These are phyloP conservation scores for Tetramorium alpestre DNA, from an alignment of 1,140 invertebrate species.

Conservation along the genomic window DNA sequence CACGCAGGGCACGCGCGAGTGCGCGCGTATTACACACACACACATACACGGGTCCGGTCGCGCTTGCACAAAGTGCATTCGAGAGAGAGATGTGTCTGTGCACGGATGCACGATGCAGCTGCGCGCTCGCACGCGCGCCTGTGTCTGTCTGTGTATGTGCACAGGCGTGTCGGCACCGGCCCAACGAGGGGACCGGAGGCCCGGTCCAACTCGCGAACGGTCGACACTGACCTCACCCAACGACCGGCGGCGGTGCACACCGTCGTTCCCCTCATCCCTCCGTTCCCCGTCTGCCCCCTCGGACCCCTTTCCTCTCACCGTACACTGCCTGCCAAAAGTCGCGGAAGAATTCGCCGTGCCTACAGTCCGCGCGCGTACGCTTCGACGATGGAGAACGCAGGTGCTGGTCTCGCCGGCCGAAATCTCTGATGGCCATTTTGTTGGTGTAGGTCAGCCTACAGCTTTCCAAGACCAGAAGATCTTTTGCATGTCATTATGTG, in stretches of 20 bases:
- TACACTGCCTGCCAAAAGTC: constrained; percentile 84
- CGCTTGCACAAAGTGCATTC: constrained; percentile 22
- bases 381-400: constrained; percentile 44
- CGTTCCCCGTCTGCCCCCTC: constrained; percentile 44
- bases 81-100: neutral
- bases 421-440: constrained; percentile 29
- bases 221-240: constrained; percentile 85
- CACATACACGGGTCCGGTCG: neutral
- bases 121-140: neutral
- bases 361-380: constrained; percentile 67
- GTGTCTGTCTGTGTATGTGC: constrained; percentile 24
- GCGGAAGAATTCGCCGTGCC: constrained; percentile 78
- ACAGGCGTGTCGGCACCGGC: constrained; percentile 63
- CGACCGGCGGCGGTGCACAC: constrained; percentile 75
- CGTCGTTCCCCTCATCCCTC: constrained; percentile 1
- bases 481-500: neutral
- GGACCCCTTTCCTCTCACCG: constrained; percentile 68
- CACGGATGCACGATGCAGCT: constrained; percentile 48
- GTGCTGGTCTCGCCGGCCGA: constrained; percentile 31
- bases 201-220: constrained; percentile 83
- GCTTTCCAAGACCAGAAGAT: neutral
- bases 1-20: constrained; percentile 36
- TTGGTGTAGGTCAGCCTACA: neutral
- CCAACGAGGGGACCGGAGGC: constrained; percentile 75
- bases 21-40: constrained; percentile 22